A percentile compares a stretch with the other conserved stretches of the same genome.
These are phyloP conservation scores for Melanostoma mellinum DNA, from an alignment of 2,888 invertebrate genomes.

Conservation along the genomic window DNA sequence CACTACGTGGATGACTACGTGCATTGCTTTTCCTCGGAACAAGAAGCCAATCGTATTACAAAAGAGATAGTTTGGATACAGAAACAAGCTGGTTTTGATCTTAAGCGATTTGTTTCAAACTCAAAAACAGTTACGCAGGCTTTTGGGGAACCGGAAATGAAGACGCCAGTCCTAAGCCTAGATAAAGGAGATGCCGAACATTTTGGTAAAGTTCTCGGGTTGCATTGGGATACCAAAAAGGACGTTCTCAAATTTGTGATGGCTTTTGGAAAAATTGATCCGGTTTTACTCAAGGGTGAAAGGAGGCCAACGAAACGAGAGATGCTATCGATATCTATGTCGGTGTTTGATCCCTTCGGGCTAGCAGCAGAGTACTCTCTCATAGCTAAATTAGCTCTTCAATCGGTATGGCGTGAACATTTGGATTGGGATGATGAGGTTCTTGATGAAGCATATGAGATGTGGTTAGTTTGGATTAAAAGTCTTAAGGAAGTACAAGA, in stretches of 20 bases:
- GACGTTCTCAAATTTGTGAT: constrained; percentile 47
- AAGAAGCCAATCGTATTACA: constrained; percentile 21
- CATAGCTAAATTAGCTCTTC: constrained; percentile 37
- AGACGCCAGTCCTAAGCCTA: not conserved
- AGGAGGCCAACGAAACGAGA: too few relatives aligned
- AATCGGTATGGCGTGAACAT: not conserved
- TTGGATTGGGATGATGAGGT: not conserved
- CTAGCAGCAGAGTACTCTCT: constrained; percentile 60
- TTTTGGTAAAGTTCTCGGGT: constrained; percentile 67
- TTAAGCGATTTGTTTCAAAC: constrained; percentile 36
- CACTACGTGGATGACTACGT: constrained; percentile 22
- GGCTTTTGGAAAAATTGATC: too few relatives aligned
- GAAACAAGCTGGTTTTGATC: constrained; percentile 23
- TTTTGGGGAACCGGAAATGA: not conserved
- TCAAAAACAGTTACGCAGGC: not conserved
- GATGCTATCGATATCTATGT: too few relatives aligned
- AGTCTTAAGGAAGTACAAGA: too few relatives aligned
- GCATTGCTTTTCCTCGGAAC: constrained; percentile 21
- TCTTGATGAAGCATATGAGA: constrained; percentile 2
- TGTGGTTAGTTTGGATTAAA: constrained; percentile 2
- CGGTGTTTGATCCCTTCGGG: not conserved
- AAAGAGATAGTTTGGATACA: constrained; percentile 29
- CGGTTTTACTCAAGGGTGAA: too few relatives aligned
- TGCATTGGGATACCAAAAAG: constrained; percentile 63
- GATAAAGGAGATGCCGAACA: constrained; percentile 3